phyloP scores from a whole-genome alignment of 2,797 vertebrate species.

The Syngnathus rostellatus region DNA sequence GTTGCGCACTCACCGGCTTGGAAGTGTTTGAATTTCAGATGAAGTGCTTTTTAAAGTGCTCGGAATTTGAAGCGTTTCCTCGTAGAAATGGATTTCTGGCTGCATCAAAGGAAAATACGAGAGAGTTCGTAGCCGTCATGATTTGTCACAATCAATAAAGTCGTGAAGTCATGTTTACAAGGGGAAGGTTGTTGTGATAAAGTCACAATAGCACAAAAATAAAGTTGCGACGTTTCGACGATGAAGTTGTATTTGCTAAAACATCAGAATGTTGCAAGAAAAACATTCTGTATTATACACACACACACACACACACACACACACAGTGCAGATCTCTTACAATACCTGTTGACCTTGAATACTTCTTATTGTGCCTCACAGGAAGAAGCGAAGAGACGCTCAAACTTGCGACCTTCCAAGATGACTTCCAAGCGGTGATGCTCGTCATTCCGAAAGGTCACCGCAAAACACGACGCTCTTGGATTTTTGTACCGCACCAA shows the following conservation, averaged over 20 bases:
- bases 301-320: not conserved
- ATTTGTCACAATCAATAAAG: not conserved
- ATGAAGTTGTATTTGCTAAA: not conserved
- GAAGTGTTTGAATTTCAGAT: not conserved
- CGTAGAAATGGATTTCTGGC: not conserved
- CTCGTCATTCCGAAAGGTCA: not conserved
- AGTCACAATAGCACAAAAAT: not conserved
- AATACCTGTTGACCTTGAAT: not conserved
- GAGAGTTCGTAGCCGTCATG: not conserved
- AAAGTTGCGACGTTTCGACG: not conserved
- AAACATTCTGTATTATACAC: not conserved
- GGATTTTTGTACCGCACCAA: too few relatives aligned
- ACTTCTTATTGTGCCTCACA: not conserved
- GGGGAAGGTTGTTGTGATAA: not conserved
- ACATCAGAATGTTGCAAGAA: not conserved
- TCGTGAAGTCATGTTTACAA: too few relatives aligned
- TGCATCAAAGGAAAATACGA: too few relatives aligned
- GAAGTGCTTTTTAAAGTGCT: not conserved
- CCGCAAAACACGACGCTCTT: not conserved
- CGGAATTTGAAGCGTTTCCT: not conserved
- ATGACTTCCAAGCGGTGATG: not conserved
- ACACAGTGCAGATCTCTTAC: not conserved
- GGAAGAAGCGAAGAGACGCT: not conserved
- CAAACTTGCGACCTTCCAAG: not conserved
- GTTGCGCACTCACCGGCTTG: not conserved